These are phyloP conservation scores for Maniola hyperantus DNA, from an alignment of 2,888 invertebrate genomes.

Conservation along the genomic window DNA sequence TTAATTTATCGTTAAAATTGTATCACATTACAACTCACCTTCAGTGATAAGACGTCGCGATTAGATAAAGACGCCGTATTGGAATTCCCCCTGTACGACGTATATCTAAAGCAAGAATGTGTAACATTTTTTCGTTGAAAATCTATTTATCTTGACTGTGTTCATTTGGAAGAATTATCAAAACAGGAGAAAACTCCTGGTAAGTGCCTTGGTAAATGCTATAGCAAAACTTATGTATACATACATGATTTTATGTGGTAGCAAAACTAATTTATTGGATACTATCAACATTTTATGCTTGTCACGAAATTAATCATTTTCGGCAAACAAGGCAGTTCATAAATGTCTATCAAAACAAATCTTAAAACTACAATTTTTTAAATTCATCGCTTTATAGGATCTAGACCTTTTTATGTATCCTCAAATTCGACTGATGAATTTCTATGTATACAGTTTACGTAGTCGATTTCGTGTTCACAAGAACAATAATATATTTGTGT, in stretches of 20 bases:
- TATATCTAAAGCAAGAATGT: conserved; percentile 23
- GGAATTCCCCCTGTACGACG: conserved; percentile 24
- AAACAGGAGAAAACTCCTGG: conserved; percentile 29
- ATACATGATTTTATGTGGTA: too few species aligned
- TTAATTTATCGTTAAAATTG: conserved; percentile 40
- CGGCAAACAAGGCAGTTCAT: too few species aligned
- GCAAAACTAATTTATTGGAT: background rate
- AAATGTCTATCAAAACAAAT: too few species aligned
- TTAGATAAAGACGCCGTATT: conserved; percentile 51
- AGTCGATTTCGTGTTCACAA: too few species aligned
- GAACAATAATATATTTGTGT: too few species aligned
- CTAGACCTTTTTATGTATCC: too few species aligned
- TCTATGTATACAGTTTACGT: too few species aligned
- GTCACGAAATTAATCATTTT: too few species aligned
- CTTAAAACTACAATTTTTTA: too few species aligned
- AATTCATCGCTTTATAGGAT: too few species aligned
- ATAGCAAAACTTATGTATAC: background rate
- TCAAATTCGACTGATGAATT: too few species aligned
- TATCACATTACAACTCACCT: conserved; percentile 47
- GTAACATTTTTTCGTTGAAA: conserved; percentile 2
- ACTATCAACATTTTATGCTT: too few species aligned
- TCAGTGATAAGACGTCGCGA: conserved; percentile 46
- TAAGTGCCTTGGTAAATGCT: conserved; percentile 18
- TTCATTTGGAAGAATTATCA: background rate
- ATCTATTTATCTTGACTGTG: conserved; percentile 9